Evolutionary conservation across 2,113 vertebrate genomes (phyloP).

Genomic region (Siniperca knerii): DNA sequence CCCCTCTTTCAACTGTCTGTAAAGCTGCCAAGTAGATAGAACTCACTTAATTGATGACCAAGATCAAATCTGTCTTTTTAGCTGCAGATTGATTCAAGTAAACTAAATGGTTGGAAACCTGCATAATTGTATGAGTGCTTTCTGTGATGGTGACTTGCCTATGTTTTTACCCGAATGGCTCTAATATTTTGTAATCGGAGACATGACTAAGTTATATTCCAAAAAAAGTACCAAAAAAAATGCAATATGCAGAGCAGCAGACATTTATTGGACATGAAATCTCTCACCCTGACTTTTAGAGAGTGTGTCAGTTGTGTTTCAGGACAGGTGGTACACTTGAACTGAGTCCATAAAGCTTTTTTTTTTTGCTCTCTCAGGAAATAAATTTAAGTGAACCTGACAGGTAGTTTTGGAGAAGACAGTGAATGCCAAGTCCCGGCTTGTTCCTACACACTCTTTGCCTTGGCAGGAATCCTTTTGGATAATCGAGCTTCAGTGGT

Average conservation of each 20-base stretch:
- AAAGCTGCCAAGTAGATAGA: not conserved
- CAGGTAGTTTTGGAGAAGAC: slow-evolving; percentile 21
- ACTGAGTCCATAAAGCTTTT: not conserved
- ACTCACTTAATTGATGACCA: not conserved
- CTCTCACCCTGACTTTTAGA: slow-evolving; percentile 11
- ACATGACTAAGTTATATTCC: not conserved
- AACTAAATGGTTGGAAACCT: not conserved
- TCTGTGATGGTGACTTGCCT: not conserved
- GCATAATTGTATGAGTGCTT: not conserved
- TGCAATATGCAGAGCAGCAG: not conserved
- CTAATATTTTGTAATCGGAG: not conserved
- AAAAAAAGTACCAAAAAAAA: not conserved
- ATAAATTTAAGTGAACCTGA: slow-evolving; percentile 42
- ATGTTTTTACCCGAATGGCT: not conserved
- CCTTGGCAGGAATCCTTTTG: slow-evolving; percentile 46
- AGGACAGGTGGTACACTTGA: slow-evolving; percentile 30
- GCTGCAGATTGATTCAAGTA: not conserved
- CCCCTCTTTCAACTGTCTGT: not conserved
- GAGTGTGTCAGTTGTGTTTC: not conserved
- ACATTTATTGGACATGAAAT: not conserved
- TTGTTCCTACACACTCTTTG: slow-evolving; percentile 41
- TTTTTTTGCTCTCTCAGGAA: not conserved
- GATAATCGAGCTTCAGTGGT: slow-evolving; percentile 49
- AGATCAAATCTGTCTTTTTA: not conserved
- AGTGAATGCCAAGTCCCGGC: slow-evolving; percentile 23